Evolutionary conservation across 1,140 invertebrate species (phyloP), one percentile per base, ranked within the genome.

Genomic region (Oreohelix idahoensis): DNA sequence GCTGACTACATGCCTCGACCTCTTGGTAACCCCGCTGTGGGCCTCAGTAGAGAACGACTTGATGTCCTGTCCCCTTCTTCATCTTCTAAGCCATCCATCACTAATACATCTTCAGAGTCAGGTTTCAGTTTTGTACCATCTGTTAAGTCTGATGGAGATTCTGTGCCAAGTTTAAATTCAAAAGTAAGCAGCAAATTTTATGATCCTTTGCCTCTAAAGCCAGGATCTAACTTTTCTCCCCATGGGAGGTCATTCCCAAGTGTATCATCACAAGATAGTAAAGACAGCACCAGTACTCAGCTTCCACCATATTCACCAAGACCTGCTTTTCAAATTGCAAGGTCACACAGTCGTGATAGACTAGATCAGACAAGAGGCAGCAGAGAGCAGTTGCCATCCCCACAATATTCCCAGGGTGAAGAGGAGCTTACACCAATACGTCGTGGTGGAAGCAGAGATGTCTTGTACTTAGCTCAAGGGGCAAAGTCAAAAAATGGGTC

Each of bases 1-100:
- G 36, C 49, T 26, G 80, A 82, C 29, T 82, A 74, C 51, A 74
- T 82, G 71, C 80, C 80, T 38, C 38, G 74, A 51, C 39, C 39
- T 51, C 23, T 76, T 32, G 74, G 74, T n/a, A 51, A 51, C 20
- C 29, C 26, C 4, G 66, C 79, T 36, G n/a, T 71, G 13, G 23
- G 58, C n/a, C 51, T 23, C 35, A 79, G 36, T 53, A 77, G 42
- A 29, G 75, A 77, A 23, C 75, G 35, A 20, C 75, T 77, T 49
- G 38, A 29, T 75, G 32, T 23, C 5, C n/a, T 36, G 13, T 17
- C 39, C 17, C 26, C 63, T 1, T 13, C 4, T 0, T n/a, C 26
- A n/a, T 36, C 35, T 36, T 58, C 53, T 20, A 58, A n/a, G 4
- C 4, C 15, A n/a, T 58, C 53, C 4, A 8, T 32, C 20, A 66